Conservation (phyloP, 2,797 vertebrate genomes). For the Otus scops region DNA sequence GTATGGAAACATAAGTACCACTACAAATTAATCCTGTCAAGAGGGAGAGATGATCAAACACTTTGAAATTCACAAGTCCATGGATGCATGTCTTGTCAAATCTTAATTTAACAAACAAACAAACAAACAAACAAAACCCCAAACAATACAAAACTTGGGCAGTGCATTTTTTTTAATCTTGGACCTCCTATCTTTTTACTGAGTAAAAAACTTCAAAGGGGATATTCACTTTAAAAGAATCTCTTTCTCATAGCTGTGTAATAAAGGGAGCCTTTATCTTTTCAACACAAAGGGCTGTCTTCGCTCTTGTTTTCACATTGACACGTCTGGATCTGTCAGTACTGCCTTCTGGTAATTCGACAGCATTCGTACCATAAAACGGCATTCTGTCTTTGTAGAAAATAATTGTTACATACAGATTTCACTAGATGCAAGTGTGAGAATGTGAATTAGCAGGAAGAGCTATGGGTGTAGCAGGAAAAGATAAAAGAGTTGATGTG, state of each 20-base stretch:
- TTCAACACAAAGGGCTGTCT: neutral
- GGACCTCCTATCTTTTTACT: neutral
- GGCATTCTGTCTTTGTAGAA: neutral
- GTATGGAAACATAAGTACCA: neutral
- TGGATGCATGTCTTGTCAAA: neutral
- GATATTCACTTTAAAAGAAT: neutral
- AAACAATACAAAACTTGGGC: accelerated
- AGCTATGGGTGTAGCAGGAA: neutral
- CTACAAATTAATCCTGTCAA: neutral
- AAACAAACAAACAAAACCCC: too few relatives aligned
- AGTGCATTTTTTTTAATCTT: neutral
- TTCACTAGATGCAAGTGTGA: neutral
- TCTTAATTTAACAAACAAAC: neutral
- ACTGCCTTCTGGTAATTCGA: neutral
- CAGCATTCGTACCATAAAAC: neutral
- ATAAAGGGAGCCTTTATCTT: neutral
- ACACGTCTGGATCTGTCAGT: neutral
- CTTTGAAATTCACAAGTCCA: neutral
- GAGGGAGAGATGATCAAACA: neutral
- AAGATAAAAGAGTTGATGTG: neutral
- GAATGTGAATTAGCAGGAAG: neutral
- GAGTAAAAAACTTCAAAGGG: neutral
- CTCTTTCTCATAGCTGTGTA: neutral
- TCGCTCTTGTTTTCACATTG: neutral
- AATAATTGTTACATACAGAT: neutral